Evolutionary conservation across 2,113 vertebrate species (phyloP), one percentile per base, ranked within the genome.

Genomic region (Saccopteryx bilineata): DNA sequence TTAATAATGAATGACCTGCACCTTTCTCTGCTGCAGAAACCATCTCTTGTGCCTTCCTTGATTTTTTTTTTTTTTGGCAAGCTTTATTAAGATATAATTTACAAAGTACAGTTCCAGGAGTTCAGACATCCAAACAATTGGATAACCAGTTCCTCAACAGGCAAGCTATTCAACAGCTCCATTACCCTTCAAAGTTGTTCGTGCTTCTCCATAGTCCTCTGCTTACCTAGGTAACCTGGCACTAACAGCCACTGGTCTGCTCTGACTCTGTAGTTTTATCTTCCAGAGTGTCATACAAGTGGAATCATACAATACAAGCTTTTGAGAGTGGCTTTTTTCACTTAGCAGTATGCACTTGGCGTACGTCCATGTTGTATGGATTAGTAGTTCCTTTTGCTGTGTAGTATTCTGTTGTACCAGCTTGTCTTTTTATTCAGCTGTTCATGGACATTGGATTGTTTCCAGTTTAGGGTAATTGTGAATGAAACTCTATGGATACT

Each of bases 71-170:
- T 10, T 76, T 61, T 85, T 80, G 60, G 31, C 6, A 12, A 65
- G 26, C 26, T 68, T 79, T 84, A 74, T 96, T 94, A 85, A 88
- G 60, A 21, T 89, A 24, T 75, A 56, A 81, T 80, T 90, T 80
- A 81, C 12, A 75, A 46, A 86, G 9, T 75, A 28, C 13, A 63
- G 18, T 78, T 66, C 74, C 63, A 0, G 76, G 87, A 96, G 24
- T 88, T 87, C 58, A 88, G 58, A 93, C 19, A 68, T 13, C 61
- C 52, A 69, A 54, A 50, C 26, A 56, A 15, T 92, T 94, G 58
- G 10, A 28, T 60, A 78, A 66, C 39, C 15, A 60, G 0, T 39
- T 65, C 48, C 9, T 83, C 33, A n/a, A 7, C 5, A 60, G 11
- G 56, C 54, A 91, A 24, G 56, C n/a, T 58, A 71, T 9, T 52